phyloP scores from a whole-genome alignment of 2,797 vertebrate species.

The Microchirus variegatus region DNA sequence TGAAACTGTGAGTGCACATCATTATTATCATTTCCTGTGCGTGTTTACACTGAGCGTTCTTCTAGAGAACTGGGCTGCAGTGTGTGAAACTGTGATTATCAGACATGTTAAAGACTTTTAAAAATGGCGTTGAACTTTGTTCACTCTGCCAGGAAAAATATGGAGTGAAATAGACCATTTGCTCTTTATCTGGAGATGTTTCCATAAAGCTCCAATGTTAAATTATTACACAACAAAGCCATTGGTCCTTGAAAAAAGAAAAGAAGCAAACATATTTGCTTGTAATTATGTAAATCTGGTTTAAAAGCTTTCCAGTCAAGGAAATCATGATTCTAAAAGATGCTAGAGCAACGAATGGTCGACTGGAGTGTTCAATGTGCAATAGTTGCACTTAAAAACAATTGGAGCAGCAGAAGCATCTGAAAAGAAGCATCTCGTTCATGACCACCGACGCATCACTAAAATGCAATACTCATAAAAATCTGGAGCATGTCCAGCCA shows the following conservation, averaged over 20 bases:
- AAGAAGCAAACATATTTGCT: background rate
- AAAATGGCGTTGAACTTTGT: conserved; percentile 21
- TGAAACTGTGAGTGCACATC: conserved; percentile 25
- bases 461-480: background rate
- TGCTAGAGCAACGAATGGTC: no score
- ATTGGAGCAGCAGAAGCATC: no score
- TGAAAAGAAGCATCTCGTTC: no score
- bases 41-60: conserved; percentile 66
- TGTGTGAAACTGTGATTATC: conserved; percentile 16
- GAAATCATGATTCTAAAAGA: no score
- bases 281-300: no score
- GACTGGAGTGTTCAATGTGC: no score
- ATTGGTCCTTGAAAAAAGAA: no score
- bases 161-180: conserved; percentile 19
- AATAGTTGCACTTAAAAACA: no score
- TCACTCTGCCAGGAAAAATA: conserved; percentile 17
- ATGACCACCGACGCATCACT: no score
- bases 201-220: background rate
- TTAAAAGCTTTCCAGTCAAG: no score
- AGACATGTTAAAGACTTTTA: conserved; percentile 26
- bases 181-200: conserved; percentile 2
- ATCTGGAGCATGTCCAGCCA: background rate
- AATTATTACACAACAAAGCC: background rate
- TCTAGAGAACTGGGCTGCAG: conserved; percentile 19
- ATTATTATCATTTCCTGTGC: conserved; percentile 73